phyloP scores from a whole-genome alignment of 2,797 vertebrate genomes.

The Xenentodon cancila region DNA sequence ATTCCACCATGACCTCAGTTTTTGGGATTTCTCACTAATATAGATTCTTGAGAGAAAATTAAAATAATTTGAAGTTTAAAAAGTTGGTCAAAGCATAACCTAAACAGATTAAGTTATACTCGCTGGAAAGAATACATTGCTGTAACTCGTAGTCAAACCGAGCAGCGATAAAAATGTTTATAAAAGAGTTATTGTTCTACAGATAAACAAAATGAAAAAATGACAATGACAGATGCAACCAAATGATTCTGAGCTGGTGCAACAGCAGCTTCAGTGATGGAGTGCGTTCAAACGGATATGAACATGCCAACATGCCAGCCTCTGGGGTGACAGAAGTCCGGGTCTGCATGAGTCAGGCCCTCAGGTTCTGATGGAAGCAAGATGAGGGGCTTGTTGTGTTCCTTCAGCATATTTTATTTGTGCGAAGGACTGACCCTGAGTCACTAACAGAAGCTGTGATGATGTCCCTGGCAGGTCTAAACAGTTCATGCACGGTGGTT shows the following conservation, averaged over 20 bases:
- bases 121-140: too few species aligned
- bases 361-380: conserved; percentile 51
- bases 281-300: conserved; percentile 14
- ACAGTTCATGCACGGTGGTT: conserved; percentile 82
- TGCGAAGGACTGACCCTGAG: conserved; percentile 61
- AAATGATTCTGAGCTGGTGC: conserved; percentile 4
- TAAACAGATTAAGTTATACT: too few species aligned
- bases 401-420: conserved; percentile 50
- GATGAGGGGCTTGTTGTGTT: conserved; percentile 51
- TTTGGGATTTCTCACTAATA: not conserved
- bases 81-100: too few species aligned
- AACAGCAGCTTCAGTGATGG: conserved; percentile 8
- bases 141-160: not conserved
- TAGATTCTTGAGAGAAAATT: not conserved
- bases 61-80: not conserved
- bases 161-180: not conserved
- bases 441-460: conserved; percentile 67
- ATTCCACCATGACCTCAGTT: too few species aligned
- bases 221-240: not conserved
- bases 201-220: not conserved
- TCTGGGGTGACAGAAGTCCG: conserved; percentile 47
- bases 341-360: conserved; percentile 56
- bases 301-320: conserved; percentile 19
- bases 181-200: not conserved
- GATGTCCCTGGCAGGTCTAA: conserved; percentile 78